Conservation (phyloP, 2,113 vertebrate genomes). For the Aix galericulata region DNA sequence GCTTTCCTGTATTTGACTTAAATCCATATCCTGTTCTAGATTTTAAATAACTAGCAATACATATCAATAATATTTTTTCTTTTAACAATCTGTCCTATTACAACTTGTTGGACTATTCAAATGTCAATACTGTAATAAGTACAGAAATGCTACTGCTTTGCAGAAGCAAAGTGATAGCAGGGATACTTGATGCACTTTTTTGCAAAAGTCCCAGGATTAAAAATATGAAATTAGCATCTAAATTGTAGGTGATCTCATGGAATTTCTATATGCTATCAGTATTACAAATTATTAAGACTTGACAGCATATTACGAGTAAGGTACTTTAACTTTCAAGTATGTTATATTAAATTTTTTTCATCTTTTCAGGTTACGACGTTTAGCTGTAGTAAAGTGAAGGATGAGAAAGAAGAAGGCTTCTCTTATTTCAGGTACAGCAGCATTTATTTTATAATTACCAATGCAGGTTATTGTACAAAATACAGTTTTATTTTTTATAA, state of each 20-base stretch:
- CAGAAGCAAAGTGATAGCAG: background rate
- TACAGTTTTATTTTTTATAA: background rate
- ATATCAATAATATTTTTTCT: background rate
- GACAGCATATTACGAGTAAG: background rate
- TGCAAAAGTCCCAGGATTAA: background rate
- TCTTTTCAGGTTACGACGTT: constrained; percentile 77
- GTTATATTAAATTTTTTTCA: background rate
- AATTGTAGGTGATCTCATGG: background rate
- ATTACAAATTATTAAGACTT: background rate
- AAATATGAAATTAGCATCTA: background rate
- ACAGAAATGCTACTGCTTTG: background rate
- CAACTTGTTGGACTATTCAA: background rate
- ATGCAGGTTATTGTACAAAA: background rate
- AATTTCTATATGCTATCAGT: background rate
- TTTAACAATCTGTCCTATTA: background rate
- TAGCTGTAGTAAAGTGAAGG: constrained; percentile 85
- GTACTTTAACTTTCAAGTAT: background rate
- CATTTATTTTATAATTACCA: background rate
- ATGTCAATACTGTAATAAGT: background rate
- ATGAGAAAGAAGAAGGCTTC: constrained; percentile 83
- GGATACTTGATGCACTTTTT: background rate
- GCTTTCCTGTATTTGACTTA: background rate
- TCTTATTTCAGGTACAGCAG: constrained; percentile 91
- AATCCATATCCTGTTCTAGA: background rate
- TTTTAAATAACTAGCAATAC: background rate